These are phyloP conservation scores for Planococcus citri DNA, from an alignment of 1,140 invertebrate genomes.

Conservation along the genomic window DNA sequence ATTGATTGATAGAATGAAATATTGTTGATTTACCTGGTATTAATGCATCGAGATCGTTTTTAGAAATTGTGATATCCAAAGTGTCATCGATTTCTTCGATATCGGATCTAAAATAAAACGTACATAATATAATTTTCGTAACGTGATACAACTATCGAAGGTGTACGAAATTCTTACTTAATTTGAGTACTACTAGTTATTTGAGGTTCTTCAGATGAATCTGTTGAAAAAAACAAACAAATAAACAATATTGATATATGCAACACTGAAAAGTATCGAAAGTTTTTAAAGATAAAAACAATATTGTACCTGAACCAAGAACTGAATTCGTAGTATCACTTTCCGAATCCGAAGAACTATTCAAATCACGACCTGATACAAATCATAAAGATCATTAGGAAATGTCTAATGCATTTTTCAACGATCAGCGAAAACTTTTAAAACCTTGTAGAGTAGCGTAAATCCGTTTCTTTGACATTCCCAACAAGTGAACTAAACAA, in stretches of 20 bases:
- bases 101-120: background rate
- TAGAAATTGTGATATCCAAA: background rate
- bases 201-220: background rate
- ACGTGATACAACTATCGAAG: background rate
- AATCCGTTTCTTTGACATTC: slow-evolving; percentile 31
- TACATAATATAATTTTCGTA: background rate
- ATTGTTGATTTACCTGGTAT: background rate
- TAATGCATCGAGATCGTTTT: slow-evolving; percentile 4
- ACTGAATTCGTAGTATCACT: background rate
- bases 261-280: too few relatives aligned
- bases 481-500: slow-evolving; percentile 31
- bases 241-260: background rate
- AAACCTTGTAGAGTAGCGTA: slow-evolving; percentile 29
- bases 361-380: background rate
- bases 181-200: background rate
- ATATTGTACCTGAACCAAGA: background rate
- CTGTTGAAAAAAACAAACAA: too few relatives aligned
- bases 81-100: background rate
- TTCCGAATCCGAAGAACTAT: slow-evolving; percentile 11
- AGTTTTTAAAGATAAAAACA: background rate
- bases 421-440: background rate
- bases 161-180: background rate
- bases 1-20: background rate
- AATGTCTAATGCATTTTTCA: too few relatives aligned
- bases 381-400: background rate